Conservation (phyloP, 2,113 vertebrate species). For the Bubalus kerabau region DNA sequence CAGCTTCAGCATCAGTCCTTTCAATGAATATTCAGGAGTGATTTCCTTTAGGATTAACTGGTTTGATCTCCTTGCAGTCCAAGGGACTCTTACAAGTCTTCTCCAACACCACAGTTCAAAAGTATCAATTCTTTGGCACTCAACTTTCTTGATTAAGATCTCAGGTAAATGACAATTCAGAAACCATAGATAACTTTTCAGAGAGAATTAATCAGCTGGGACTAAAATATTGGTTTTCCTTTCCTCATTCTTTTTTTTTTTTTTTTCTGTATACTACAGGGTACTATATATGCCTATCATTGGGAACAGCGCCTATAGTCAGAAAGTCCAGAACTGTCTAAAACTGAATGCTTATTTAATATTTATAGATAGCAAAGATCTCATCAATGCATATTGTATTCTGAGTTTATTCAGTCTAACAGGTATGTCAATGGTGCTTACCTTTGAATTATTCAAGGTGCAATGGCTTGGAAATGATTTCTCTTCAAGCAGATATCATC, state of each 20-base stretch:
- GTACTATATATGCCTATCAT: neutral
- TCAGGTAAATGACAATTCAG: neutral
- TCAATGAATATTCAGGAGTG: neutral
- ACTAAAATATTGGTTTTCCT: neutral
- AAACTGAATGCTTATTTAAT: neutral
- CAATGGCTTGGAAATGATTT: neutral
- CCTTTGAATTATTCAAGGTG: neutral
- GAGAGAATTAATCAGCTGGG: neutral
- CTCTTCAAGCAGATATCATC: neutral
- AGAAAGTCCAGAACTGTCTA: neutral
- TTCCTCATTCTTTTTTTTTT: neutral
- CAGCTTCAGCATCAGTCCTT: neutral
- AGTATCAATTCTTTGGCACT: neutral
- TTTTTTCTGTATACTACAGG: neutral
- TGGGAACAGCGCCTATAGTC: neutral
- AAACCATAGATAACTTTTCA: neutral
- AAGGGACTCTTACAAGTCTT: neutral
- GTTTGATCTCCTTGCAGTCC: neutral
- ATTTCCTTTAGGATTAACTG: neutral
- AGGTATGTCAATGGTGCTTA: neutral
- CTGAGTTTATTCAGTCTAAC: neutral
- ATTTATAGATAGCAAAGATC: neutral
- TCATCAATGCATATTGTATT: neutral
- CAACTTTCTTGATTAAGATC: neutral
- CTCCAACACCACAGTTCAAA: neutral